Percentiles rank a stretch among this genome's conserved stretches.
Evolutionary conservation across 2,113 vertebrate genomes (phyloP).

Genomic region (Myrmophylax atrothorax): DNA sequence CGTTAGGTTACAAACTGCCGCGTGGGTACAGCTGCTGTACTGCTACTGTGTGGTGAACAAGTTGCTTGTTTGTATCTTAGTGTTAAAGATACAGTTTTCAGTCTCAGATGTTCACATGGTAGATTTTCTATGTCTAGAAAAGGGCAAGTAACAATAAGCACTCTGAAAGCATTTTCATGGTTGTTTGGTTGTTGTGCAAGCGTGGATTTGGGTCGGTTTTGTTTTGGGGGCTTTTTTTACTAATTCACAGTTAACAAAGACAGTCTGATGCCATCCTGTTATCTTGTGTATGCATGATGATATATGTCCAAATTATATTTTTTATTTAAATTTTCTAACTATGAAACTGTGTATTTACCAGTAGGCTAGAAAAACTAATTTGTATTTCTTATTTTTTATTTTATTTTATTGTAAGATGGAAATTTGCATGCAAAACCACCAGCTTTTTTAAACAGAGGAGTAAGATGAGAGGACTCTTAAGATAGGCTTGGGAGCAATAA

Average conservation of each 20-base stretch:
- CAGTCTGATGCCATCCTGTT: not conserved
- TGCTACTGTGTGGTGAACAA: not conserved
- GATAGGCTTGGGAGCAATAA: not conserved
- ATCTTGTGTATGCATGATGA: not conserved
- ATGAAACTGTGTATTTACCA: not conserved
- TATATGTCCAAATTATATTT: not conserved
- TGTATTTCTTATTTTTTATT: not conserved
- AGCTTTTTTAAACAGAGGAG: not conserved
- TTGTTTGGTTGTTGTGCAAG: not conserved
- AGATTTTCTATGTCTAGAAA: not conserved
- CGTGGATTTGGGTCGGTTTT: not conserved
- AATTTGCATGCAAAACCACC: not conserved
- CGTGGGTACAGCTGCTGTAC: accelerated
- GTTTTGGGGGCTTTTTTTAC: not conserved
- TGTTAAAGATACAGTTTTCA: not conserved
- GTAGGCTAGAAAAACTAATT: not conserved
- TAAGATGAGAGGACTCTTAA: not conserved
- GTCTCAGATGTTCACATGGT: not conserved
- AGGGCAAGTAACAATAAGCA: not conserved
- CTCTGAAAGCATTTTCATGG: not conserved
- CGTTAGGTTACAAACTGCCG: not conserved
- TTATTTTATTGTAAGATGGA: not conserved
- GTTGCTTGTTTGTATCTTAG: not conserved
- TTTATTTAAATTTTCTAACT: not conserved
- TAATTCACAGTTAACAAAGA: not conserved